Evolutionary conservation across 2,797 vertebrate genomes (phyloP), one percentile per base, ranked within the genome.

Genomic region (Emys orbicularis): DNA sequence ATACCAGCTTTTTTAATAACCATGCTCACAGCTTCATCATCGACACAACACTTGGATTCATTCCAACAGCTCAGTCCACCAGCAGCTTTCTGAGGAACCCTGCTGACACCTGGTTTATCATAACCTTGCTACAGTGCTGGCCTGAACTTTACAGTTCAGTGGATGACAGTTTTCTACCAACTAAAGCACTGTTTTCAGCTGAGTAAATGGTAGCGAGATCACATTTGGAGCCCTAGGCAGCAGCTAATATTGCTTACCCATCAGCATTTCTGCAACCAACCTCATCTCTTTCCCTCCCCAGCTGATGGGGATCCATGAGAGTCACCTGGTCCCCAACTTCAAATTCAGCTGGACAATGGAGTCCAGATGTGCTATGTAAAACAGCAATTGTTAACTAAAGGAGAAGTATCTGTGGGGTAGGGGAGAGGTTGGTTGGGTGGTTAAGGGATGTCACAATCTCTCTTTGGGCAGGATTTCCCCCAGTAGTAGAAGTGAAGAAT

Each of bases 1-100:
- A 34, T 44, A 93, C 79, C 57, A 90, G 59, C 85, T 92, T 97
- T 97, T 88, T 91, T 90, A 94, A 92, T 86, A 94, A 91, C 76
- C 80, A n/a, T 25, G 91, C 57, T 94, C 81, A 59, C 7, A 47
- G 86, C 74, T 88, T 72, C 84, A 92, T 65, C 83, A 31, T 2
- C 68, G 57, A 95, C 81, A 56, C 82, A 90, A 92, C 0, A 1
- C 37, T 37, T 79, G 77, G 89, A 80, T 77, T 87, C n/a, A 18
- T 53, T 86, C 87, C 83, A 94, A 87, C 53, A 65, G 44, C 81
- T 92, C 3, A 1, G 83, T 76, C 84, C 86, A 85, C 52, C 83
- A 90, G 81, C 34, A 92, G 72, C 85, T 52, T 92, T 84, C 81
- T 79, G 1, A 0, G 59, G 65, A 94, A 93, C 74, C 13, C 87